A percentile compares a stretch with the other conserved stretches of the same genome.
These are phyloP conservation scores for Myiozetetes cayanensis DNA, from an alignment of 2,113 vertebrate species.

Conservation along the genomic window DNA sequence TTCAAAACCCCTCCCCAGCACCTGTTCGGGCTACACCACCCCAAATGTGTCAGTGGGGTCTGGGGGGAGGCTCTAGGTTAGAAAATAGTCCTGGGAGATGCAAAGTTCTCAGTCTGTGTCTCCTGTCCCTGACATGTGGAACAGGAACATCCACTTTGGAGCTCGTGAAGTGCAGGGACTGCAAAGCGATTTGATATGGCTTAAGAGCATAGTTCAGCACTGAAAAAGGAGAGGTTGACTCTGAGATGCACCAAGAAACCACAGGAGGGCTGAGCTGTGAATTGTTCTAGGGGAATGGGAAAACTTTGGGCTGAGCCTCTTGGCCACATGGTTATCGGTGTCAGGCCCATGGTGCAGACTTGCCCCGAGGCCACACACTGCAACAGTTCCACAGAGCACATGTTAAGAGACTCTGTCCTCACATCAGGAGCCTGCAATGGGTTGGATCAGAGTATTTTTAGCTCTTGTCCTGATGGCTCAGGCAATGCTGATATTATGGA, in stretches of 20 bases:
- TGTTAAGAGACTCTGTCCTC: not conserved
- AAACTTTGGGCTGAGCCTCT: not conserved
- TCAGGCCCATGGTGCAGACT: fast-evolving
- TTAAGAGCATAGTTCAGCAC: not conserved
- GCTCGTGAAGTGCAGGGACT: not conserved
- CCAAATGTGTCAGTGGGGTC: not conserved
- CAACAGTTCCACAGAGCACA: not conserved
- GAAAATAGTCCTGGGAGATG: not conserved
- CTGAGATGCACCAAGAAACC: not conserved
- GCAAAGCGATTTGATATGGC: not conserved
- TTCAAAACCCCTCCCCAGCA: not conserved
- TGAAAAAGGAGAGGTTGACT: fast-evolving
- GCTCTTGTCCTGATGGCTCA: constrained; percentile 21
- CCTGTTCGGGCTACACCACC: not conserved
- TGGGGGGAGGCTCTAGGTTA: not conserved
- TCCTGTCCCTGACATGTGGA: not conserved
- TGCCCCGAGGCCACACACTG: not conserved
- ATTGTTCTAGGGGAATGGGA: not conserved
- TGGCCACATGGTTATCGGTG: not conserved
- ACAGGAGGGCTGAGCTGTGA: not conserved
- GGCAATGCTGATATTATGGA: not conserved
- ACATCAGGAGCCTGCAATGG: not conserved
- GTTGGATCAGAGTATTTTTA: constrained; percentile 9
- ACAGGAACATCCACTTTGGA: not conserved
- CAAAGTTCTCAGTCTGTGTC: not conserved